Base-by-base conservation (phyloP, 2,797 vertebrate genomes). In the Gorsachius magnificus region DNA sequence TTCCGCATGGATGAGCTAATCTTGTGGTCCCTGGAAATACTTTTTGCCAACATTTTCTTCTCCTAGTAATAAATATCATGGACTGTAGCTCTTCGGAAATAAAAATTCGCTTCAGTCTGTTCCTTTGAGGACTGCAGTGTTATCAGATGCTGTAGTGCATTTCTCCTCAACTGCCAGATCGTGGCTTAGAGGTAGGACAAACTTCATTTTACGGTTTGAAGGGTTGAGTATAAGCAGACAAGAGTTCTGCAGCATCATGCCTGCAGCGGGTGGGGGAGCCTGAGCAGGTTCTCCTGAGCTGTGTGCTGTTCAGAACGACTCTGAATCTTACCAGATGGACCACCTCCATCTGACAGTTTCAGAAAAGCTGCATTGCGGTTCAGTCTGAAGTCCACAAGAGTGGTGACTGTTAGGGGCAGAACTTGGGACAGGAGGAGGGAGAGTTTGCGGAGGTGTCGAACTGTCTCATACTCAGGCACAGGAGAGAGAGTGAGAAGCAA, bases 1-100 rank as follows among this genome's bases (percentile, higher is more conserved):
- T 22, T 38, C 87, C 18, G 6, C 75, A 46, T 50, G 72, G 71
- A 77, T 91, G 94, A 94, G 92, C 87, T 96, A 33, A 87, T 90
- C 84, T 60, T 85, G 82, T 71, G 96, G 79, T 80, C 77, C 64
- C 84, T 94, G 79, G 87, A 95, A 87, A 16, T 78, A 2, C 11
- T 70, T 69, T 48, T 18, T 83, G 82, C 72, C 89, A 80, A 20
- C 66, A 69, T 90, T 94, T 93, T 82, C 83, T 75, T 75, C 76
- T 76, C 48, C 36, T 79, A 16, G 68, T 38, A 78, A 56, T 91
- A 33, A 80, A 85, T 21, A 33, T 45, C 29, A 1, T 5, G 8
- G 65, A 11, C 63, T 68, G 22, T 9, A 69, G 70, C 22, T 76
- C 17, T 68, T 63, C 68, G 89, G 91, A 90, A 72, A 11, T 5